phyloP scores from a whole-genome alignment of 1,140 invertebrate species.

The Heliconius hermathena region DNA sequence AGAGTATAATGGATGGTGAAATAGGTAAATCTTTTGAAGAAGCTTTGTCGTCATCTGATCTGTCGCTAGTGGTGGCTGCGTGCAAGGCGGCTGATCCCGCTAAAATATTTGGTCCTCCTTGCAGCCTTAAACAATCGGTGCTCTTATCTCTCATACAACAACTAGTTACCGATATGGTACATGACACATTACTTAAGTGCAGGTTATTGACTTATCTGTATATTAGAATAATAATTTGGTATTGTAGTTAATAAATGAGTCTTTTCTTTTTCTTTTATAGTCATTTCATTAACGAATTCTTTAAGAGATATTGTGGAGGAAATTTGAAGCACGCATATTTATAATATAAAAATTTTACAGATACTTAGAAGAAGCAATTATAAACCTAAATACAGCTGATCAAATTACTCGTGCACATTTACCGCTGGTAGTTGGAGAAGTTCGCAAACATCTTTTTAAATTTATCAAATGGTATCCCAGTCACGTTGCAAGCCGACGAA shows the following conservation, averaged over 20 bases:
- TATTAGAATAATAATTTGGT: neutral
- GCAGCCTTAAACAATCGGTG: constrained; percentile 89
- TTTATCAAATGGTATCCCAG: constrained; percentile 88
- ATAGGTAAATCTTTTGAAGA: constrained; percentile 92
- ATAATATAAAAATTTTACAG: constrained; percentile 73
- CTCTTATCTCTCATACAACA: constrained; percentile 95
- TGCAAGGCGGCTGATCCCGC: constrained; percentile 90
- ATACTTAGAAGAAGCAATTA: constrained; percentile 93
- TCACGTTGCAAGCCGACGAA: constrained; percentile 85
- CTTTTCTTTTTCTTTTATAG: too few species aligned
- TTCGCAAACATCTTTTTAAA: constrained; percentile 87
- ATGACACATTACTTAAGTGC: constrained; percentile 93
- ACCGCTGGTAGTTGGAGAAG: constrained; percentile 87
- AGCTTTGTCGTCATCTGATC: constrained; percentile 91
- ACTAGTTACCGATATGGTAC: constrained; percentile 91
- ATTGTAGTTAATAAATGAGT: neutral
- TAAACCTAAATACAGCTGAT: constrained; percentile 88
- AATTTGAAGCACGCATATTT: neutral
- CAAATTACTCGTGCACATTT: constrained; percentile 90
- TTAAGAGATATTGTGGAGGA: too few species aligned
- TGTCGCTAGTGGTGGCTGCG: constrained; percentile 90
- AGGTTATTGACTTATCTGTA: constrained; percentile 82
- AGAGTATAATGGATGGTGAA: constrained; percentile 87
- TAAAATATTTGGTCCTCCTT: constrained; percentile 86
- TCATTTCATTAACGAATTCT: too few species aligned